phyloP scores from a whole-genome alignment of 1,140 invertebrate species.

The Scylla paramamosain region DNA sequence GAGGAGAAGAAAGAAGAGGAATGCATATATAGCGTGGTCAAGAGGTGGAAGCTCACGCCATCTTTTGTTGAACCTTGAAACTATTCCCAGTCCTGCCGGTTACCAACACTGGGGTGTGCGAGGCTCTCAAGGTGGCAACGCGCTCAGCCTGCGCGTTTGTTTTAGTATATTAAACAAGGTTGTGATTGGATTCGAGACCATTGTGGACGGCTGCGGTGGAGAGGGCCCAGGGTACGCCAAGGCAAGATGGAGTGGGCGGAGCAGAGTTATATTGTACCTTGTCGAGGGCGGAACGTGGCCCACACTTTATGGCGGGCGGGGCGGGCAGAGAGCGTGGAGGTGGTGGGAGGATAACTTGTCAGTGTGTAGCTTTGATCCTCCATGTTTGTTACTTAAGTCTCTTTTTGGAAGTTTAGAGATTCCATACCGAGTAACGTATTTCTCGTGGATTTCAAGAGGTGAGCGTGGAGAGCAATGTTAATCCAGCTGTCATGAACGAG shows the following conservation, averaged over 20 bases:
- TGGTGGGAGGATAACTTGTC: background rate
- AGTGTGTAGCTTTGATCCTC: background rate
- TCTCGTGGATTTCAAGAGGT: too few relatives aligned
- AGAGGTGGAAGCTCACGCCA: constrained; percentile 26
- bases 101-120: background rate
- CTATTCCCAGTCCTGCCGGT: background rate
- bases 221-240: background rate
- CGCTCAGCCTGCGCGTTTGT: background rate
- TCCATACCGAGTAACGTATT: background rate
- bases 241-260: constrained; percentile 16
- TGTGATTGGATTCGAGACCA: background rate
- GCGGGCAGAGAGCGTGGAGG: background rate
- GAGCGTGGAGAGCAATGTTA: too few relatives aligned
- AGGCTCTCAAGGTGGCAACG: background rate
- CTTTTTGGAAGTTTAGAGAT: background rate
- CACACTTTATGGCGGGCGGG: constrained; percentile 8
- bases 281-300: background rate
- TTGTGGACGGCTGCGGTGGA: background rate
- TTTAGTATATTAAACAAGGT: background rate
- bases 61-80: constrained; percentile 35
- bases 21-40: background rate
- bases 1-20: background rate
- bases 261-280: background rate
- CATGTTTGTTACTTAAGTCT: background rate
- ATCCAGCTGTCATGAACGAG: too few relatives aligned